Evolutionary conservation across 1,140 invertebrate species (phyloP).

Genomic region (Copidosoma floridanum): DNA sequence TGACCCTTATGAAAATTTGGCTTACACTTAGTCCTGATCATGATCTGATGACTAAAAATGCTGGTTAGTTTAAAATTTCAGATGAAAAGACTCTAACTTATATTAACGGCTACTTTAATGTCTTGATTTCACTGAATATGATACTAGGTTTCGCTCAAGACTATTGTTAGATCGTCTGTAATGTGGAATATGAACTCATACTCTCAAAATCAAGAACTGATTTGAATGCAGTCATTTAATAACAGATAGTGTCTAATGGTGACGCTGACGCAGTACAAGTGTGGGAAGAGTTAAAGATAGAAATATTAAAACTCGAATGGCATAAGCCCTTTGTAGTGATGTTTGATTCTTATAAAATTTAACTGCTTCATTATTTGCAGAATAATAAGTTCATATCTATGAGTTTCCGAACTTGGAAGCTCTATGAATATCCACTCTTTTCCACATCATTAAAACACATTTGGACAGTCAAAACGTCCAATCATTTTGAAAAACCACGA

Average conservation of each 20-base stretch:
- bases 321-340: constrained; percentile 29
- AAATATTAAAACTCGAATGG: constrained; percentile 27
- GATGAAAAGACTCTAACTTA: background rate
- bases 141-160: constrained; percentile 54
- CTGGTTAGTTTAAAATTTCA: background rate
- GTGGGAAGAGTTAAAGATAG: constrained; percentile 16
- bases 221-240: constrained; percentile 29
- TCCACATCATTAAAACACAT: constrained; percentile 33
- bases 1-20: constrained; percentile 47
- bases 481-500: constrained; percentile 35
- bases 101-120: constrained; percentile 37
- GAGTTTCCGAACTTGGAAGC: constrained; percentile 43
- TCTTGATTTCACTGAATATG: constrained; percentile 44
- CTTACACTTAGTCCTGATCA: background rate
- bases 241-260: no score
- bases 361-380: constrained; percentile 32
- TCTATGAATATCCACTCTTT: constrained; percentile 46
- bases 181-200: constrained; percentile 54
- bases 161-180: constrained; percentile 51
- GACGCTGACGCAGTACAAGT: no score
- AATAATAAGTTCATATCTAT: constrained; percentile 35
- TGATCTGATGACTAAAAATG: background rate
- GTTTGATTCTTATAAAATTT: constrained; percentile 32
- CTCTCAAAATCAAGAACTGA: constrained; percentile 42
- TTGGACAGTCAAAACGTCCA: constrained; percentile 36